These are phyloP conservation scores for Climacteris rufus DNA, from an alignment of 2,113 vertebrate genomes.

Conservation along the genomic window DNA sequence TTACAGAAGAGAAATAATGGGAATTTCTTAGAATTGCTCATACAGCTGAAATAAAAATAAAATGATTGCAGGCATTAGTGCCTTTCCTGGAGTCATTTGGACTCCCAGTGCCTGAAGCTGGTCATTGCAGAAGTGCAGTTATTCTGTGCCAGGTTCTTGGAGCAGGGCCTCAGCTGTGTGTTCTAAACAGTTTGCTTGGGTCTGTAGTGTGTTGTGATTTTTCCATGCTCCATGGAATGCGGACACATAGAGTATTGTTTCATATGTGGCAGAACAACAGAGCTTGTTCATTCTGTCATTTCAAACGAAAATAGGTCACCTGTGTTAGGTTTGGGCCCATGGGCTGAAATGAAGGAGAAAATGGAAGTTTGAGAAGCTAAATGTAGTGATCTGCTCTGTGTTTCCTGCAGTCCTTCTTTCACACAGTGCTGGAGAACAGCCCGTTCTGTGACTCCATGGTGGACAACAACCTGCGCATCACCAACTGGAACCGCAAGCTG, in stretches of 20 bases:
- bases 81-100: neutral
- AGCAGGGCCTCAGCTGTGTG: neutral
- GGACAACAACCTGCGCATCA: conserved; percentile 94
- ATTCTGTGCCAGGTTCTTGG: neutral
- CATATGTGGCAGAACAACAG: neutral
- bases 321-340: neutral
- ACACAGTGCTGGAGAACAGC: conserved; percentile 91
- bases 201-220: neutral
- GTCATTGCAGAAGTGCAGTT: neutral
- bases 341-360: neutral
- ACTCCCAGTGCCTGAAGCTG: neutral
- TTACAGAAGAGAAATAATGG: neutral
- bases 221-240: neutral
- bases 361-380: neutral
- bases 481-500: conserved; percentile 93
- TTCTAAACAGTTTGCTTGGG: neutral
- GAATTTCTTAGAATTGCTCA: neutral
- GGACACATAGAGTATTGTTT: neutral
- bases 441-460: conserved; percentile 88
- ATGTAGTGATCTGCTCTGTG: neutral
- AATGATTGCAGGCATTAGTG: neutral
- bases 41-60: neutral
- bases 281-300: neutral
- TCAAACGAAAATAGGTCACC: neutral
- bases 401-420: conserved; percentile 83